Evolutionary conservation across 2,888 invertebrate genomes (phyloP).

Genomic region (Drosophila mulleri): DNA sequence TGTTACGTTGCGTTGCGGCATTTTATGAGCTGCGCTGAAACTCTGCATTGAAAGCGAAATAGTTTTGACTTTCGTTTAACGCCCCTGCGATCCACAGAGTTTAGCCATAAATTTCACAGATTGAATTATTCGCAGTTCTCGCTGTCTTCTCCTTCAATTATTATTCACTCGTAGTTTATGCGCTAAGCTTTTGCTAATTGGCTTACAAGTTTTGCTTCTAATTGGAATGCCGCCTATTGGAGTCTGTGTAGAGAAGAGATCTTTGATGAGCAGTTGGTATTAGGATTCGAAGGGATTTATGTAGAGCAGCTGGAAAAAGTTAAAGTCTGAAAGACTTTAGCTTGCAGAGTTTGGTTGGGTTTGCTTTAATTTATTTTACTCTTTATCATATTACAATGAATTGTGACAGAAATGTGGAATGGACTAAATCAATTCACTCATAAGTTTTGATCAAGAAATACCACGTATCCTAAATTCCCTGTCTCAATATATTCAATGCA

Average conservation of each 20-base stretch:
- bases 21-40: conserved; percentile 54
- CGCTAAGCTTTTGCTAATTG: conserved; percentile 28
- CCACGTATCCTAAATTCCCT: not conserved
- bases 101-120: conserved; percentile 27
- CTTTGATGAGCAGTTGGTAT: not conserved
- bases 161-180: not conserved
- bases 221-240: not conserved
- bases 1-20: conserved; percentile 61
- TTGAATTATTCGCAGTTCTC: conserved; percentile 12
- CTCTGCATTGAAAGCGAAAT: conserved; percentile 56
- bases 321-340: not conserved
- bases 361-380: too few relatives aligned
- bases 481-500: too few relatives aligned
- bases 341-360: too few relatives aligned
- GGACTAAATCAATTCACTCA: not conserved
- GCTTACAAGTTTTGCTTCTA: not conserved
- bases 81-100: conserved; percentile 6
- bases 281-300: not conserved
- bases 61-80: conserved; percentile 41
- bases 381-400: too few relatives aligned
- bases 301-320: not conserved
- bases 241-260: not conserved
- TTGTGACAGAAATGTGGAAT: not conserved
- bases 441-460: not conserved
- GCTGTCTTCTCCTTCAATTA: conserved; percentile 3